Conservation (phyloP, 2,797 vertebrate species). For the Adrianichthys oophorus region DNA sequence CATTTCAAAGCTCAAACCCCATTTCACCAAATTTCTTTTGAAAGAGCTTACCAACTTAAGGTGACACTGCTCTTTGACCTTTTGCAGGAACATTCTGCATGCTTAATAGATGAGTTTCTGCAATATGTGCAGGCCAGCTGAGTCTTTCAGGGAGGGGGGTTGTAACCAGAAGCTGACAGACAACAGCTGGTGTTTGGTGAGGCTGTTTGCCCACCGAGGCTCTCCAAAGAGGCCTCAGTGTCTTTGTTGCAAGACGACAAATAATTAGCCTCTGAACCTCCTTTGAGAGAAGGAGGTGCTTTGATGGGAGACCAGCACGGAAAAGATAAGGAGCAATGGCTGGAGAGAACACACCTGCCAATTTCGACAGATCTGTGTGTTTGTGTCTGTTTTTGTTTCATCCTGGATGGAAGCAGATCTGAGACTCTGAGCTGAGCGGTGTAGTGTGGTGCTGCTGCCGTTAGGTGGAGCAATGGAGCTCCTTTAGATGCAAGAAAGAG, state of each 20-base stretch:
- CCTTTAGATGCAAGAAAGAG: slow-evolving; percentile 25
- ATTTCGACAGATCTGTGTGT: slow-evolving; percentile 27
- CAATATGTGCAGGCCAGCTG: slow-evolving; percentile 8
- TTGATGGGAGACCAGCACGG: slow-evolving; percentile 29
- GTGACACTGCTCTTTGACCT: too few relatives aligned
- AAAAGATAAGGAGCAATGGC: slow-evolving; percentile 7
- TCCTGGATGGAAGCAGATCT: slow-evolving; percentile 13
- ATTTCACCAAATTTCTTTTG: neutral
- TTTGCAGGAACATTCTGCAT: neutral
- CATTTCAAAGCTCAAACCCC: too few relatives aligned
- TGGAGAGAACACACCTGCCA: slow-evolving; percentile 53
- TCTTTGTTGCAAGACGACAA: slow-evolving; percentile 69
- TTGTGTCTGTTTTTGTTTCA: slow-evolving; percentile 6
- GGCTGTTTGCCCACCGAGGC: slow-evolving; percentile 44
- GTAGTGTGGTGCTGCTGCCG: slow-evolving; percentile 48
- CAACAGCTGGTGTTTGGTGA: slow-evolving; percentile 67
- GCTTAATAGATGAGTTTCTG: slow-evolving; percentile 9
- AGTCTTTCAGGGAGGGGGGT: slow-evolving; percentile 36
- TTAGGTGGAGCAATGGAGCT: slow-evolving; percentile 61
- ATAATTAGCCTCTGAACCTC: slow-evolving; percentile 79
- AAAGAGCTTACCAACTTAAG: too few relatives aligned
- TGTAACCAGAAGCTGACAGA: slow-evolving; percentile 60
- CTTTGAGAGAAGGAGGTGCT: slow-evolving; percentile 49
- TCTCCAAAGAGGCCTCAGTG: slow-evolving; percentile 46
- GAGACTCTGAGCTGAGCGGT: slow-evolving; percentile 22